These are phyloP conservation scores for Paraescarpia echinospica DNA, from an alignment of 1,140 invertebrate species.

Conservation along the genomic window DNA sequence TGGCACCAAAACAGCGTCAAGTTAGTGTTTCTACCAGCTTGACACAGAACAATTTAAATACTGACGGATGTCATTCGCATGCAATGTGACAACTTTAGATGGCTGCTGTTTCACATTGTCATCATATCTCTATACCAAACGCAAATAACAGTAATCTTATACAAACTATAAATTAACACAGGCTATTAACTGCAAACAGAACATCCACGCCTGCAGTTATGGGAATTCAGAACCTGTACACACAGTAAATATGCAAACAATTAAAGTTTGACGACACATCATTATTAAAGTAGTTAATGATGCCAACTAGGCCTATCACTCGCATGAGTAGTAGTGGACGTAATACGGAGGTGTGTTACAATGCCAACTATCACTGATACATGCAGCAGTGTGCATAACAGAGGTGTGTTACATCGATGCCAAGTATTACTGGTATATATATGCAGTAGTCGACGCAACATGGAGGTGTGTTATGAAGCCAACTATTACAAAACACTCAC, in stretches of 20 bases:
- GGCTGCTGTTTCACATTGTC: background rate
- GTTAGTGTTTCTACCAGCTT: no score
- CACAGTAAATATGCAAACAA: background rate
- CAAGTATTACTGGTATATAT: background rate
- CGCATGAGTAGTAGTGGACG: no score
- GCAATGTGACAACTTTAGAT: background rate
- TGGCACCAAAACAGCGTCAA: no score
- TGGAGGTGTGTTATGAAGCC: background rate
- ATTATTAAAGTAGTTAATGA: background rate
- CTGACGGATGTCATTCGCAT: background rate
- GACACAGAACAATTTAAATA: no score
- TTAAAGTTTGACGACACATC: background rate
- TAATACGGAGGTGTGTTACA: background rate
- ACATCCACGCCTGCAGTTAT: background rate
- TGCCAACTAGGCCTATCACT: background rate
- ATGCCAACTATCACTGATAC: background rate
- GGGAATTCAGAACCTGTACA: background rate
- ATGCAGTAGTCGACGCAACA: background rate
- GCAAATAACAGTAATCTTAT: background rate
- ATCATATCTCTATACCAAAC: background rate
- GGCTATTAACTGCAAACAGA: background rate
- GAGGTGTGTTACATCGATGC: no score
- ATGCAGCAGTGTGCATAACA: no score
- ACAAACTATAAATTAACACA: background rate
- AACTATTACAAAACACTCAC: background rate